Percentiles rank a stretch among this genome's conserved stretches.
phyloP scores from a whole-genome alignment of 2,797 vertebrate genomes.

The Scomberomorus guttatus region DNA sequence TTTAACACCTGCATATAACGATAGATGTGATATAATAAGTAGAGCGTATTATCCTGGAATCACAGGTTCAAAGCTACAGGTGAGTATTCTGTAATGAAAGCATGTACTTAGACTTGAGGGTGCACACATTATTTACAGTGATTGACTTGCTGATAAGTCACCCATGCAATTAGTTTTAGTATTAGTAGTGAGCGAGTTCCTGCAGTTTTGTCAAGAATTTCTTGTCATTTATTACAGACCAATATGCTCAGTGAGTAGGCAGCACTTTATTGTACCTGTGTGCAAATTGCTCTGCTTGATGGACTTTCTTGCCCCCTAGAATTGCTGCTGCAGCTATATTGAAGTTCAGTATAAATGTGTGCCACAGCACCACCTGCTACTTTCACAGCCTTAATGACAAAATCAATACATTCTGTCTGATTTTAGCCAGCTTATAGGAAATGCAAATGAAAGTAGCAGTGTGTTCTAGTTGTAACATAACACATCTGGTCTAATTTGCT shows the following conservation, averaged over 20 bases:
- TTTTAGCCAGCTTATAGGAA: constrained; percentile 9
- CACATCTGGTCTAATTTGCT: constrained; percentile 65
- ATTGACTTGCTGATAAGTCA: constrained; percentile 2
- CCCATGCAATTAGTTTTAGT: constrained; percentile 14
- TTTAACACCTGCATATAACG: background rate
- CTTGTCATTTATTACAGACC: background rate
- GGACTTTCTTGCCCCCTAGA: background rate
- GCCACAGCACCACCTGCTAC: constrained; percentile 1
- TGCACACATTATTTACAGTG: constrained; percentile 21
- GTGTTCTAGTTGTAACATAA: constrained; percentile 55
- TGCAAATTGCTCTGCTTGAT: constrained; percentile 5
- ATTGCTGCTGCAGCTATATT: constrained; percentile 17
- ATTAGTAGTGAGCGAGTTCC: background rate
- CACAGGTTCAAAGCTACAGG: background rate
- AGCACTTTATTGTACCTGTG: background rate
- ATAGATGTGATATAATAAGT: background rate
- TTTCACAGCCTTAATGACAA: constrained; percentile 11
- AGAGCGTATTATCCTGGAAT: background rate
- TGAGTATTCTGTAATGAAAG: constrained; percentile 6
- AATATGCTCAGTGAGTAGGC: background rate
- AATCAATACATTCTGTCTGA: constrained; percentile 24
- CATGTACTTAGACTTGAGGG: background rate
- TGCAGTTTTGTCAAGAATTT: background rate
- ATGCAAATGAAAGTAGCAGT: constrained; percentile 15
- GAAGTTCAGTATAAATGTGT: constrained; percentile 2